A percentile compares a stretch with the other conserved stretches of the same genome.
Evolutionary conservation across 2,797 vertebrate species (phyloP).

Genomic region (Gambusia yucatana): DNA sequence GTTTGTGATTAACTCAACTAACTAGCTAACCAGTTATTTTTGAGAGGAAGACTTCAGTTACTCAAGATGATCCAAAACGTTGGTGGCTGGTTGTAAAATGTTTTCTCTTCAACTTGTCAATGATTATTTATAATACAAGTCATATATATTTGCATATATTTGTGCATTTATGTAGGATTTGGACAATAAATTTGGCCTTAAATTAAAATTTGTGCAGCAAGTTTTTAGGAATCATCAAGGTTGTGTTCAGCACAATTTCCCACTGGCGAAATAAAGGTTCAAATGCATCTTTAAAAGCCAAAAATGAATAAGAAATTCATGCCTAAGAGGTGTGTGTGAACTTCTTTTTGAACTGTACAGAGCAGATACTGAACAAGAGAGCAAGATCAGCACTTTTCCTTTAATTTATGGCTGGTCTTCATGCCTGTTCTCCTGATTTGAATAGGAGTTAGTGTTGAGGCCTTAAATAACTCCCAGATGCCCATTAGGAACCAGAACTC

Average conservation of each 20-base stretch:
- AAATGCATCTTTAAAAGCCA: neutral
- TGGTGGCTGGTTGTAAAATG: neutral
- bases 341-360: neutral
- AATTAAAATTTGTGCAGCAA: neutral
- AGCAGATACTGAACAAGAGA: constrained; percentile 64
- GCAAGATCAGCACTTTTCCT: constrained; percentile 66
- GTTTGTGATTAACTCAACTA: too few relatives aligned
- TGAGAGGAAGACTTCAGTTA: neutral
- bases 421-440: constrained; percentile 73
- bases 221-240: neutral
- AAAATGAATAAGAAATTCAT: neutral
- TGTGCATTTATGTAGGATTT: neutral
- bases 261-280: neutral
- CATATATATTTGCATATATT: neutral
- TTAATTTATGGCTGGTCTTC: constrained; percentile 77
- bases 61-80: neutral
- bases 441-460: constrained; percentile 65
- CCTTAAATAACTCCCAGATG: constrained; percentile 76
- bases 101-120: neutral
- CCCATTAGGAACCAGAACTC: constrained; percentile 72
- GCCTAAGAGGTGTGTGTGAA: neutral
- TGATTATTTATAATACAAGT: neutral
- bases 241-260: neutral
- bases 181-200: neutral
- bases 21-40: neutral